A percentile compares a stretch with the other conserved stretches of the same genome.
phyloP scores from a whole-genome alignment of 2,888 invertebrate genomes.

The Blastobasis adustella region DNA sequence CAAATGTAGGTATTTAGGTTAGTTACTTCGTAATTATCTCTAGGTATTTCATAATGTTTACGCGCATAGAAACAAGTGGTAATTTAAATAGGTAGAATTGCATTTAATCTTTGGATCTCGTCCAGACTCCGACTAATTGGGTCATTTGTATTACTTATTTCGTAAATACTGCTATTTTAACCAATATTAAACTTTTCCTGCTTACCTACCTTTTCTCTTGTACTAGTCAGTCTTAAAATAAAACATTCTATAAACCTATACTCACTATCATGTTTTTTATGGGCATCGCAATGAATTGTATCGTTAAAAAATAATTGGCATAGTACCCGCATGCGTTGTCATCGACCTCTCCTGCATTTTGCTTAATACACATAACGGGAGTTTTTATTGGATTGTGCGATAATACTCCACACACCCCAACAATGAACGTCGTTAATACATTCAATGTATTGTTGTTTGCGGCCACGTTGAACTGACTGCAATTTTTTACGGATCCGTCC shows the following conservation, averaged over 20 bases:
- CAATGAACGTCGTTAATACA: background rate
- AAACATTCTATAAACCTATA: too few relatives aligned
- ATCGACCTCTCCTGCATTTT: slow-evolving; percentile 48
- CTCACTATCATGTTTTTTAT: too few relatives aligned
- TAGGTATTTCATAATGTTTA: background rate
- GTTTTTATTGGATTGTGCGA: slow-evolving; percentile 22
- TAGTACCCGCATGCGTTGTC: slow-evolving; percentile 42
- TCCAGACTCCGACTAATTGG: slow-evolving; percentile 52
- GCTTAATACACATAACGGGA: slow-evolving; percentile 35
- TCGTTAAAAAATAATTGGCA: slow-evolving; percentile 18
- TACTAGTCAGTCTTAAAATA: background rate
- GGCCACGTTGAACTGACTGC: too few relatives aligned
- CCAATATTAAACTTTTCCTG: too few relatives aligned
- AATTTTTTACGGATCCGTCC: too few relatives aligned
- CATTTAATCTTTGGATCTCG: slow-evolving; percentile 40
- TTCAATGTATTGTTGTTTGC: too few relatives aligned
- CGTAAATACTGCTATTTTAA: slow-evolving; percentile 28
- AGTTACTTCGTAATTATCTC: too few relatives aligned
- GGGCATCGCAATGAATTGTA: too few relatives aligned
- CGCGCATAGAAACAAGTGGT: slow-evolving; percentile 18
- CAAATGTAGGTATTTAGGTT: too few relatives aligned
- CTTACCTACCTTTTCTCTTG: slow-evolving; percentile 7
- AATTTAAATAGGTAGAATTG: slow-evolving; percentile 42
- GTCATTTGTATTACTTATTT: slow-evolving; percentile 48
- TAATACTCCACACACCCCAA: slow-evolving; percentile 13